Evolutionary conservation across 1,140 invertebrate genomes (phyloP).

Genomic region (Coptotermes formosanus): DNA sequence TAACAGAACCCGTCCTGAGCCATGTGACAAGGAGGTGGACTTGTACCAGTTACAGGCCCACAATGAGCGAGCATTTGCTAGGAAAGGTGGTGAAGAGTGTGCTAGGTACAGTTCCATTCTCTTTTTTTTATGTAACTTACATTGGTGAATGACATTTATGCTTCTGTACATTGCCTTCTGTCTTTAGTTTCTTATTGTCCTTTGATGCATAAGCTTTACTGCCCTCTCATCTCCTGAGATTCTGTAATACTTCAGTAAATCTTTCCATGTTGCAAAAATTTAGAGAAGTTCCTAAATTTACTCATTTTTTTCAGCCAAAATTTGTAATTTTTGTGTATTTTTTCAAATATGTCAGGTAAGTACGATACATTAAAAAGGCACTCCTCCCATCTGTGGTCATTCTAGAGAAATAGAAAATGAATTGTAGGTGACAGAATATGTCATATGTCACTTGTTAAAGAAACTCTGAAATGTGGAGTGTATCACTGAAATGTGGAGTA

Average conservation of each 20-base stretch:
- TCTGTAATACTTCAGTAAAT: neutral
- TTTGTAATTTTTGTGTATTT: too few relatives aligned
- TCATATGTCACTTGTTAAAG: too few relatives aligned
- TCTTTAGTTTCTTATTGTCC: neutral
- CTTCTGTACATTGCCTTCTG: neutral
- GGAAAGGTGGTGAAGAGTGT: conserved; percentile 39
- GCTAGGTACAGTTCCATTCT: conserved; percentile 30
- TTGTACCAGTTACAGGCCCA: conserved; percentile 48
- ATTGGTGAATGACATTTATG: neutral
- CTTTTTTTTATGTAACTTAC: neutral
- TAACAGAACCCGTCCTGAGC: conserved; percentile 72
- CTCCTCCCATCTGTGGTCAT: too few relatives aligned
- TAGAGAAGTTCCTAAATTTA: too few relatives aligned
- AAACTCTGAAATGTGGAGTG: too few relatives aligned
- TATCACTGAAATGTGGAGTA: too few relatives aligned
- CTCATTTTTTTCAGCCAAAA: too few relatives aligned
- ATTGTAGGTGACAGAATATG: too few relatives aligned
- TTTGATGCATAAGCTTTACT: neutral
- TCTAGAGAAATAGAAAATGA: too few relatives aligned
- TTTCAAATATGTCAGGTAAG: too few relatives aligned
- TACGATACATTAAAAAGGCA: too few relatives aligned
- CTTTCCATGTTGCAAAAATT: too few relatives aligned
- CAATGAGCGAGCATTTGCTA: conserved; percentile 42
- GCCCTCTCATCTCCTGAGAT: neutral
- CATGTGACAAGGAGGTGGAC: conserved; percentile 71